A percentile compares a stretch with the other conserved stretches of the same genome.
phyloP scores from a whole-genome alignment of 2,113 vertebrate species.

The Gymnobelideus leadbeateri region DNA sequence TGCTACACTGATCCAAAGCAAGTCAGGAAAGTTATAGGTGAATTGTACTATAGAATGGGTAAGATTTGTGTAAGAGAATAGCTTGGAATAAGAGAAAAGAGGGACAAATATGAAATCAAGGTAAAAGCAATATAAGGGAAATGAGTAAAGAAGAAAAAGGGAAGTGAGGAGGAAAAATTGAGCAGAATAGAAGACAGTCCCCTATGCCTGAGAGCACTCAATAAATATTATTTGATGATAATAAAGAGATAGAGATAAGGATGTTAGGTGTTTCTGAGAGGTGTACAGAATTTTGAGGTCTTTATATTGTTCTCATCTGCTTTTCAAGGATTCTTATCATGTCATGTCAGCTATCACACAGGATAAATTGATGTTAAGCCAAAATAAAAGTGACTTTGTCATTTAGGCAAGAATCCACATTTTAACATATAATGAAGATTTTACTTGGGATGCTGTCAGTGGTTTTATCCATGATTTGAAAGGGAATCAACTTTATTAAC shows the following conservation, averaged over 20 bases:
- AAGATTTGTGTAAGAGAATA: conserved; percentile 35
- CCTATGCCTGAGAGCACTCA: not conserved
- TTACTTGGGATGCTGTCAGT: not conserved
- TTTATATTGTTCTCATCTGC: fast-evolving
- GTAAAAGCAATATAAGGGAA: not conserved
- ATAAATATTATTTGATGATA: conserved; percentile 24
- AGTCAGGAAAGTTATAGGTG: not conserved
- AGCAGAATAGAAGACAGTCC: conserved; percentile 20
- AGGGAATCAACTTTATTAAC: conserved; percentile 1
- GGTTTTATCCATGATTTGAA: conserved; percentile 2
- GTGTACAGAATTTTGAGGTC: no score
- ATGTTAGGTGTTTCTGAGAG: not conserved
- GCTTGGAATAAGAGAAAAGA: not conserved
- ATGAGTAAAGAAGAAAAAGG: conserved; percentile 4
- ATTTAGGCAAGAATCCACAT: not conserved
- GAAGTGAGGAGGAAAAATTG: conserved; percentile 51
- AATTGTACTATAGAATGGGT: not conserved
- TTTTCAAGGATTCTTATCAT: no score
- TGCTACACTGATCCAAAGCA: not conserved
- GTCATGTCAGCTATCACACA: fast-evolving
- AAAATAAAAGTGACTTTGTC: not conserved
- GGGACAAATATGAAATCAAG: conserved; percentile 30
- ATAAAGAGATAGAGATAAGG: not conserved
- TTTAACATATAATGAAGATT: not conserved
- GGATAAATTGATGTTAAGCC: fast-evolving